Evolutionary conservation across 1,140 invertebrate genomes (phyloP).

Genomic region (Dermatophagoides farinae): DNA sequence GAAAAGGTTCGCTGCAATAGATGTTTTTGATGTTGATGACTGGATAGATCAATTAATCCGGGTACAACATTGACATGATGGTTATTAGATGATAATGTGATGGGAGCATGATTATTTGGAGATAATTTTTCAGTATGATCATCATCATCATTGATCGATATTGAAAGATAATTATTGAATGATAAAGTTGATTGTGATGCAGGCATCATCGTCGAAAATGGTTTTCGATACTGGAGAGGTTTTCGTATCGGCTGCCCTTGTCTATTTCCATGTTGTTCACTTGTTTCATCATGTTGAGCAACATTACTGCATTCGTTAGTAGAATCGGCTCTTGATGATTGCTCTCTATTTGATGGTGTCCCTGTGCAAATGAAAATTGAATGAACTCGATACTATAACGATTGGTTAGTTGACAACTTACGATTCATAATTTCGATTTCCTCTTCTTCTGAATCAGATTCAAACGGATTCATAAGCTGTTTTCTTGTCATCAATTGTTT

Average conservation of each 20-base stretch:
- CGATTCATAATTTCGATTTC: no score
- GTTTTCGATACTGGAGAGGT: not conserved
- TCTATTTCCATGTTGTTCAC: no score
- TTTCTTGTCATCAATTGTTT: conserved; percentile 51
- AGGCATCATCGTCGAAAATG: not conserved
- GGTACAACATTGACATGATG: conserved; percentile 22
- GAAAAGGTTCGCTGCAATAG: conserved; percentile 9
- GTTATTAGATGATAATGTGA: conserved; percentile 13
- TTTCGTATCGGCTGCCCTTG: not conserved
- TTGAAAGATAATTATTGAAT: not conserved
- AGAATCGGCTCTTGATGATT: no score
- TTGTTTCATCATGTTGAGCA: no score
- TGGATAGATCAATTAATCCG: conserved; percentile 24
- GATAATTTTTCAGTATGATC: not conserved
- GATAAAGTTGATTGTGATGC: not conserved
- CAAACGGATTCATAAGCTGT: conserved; percentile 69
- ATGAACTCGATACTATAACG: not conserved
- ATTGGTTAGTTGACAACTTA: not conserved
- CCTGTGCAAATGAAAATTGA: no score
- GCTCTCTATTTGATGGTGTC: no score
- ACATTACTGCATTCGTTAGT: no score
- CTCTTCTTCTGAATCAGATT: conserved; percentile 69
- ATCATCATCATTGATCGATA: not conserved
- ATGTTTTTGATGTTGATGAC: conserved; percentile 18
- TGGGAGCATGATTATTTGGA: not conserved